phyloP scores from a whole-genome alignment of 2,888 invertebrate species.

The Hypsopygia costalis region DNA sequence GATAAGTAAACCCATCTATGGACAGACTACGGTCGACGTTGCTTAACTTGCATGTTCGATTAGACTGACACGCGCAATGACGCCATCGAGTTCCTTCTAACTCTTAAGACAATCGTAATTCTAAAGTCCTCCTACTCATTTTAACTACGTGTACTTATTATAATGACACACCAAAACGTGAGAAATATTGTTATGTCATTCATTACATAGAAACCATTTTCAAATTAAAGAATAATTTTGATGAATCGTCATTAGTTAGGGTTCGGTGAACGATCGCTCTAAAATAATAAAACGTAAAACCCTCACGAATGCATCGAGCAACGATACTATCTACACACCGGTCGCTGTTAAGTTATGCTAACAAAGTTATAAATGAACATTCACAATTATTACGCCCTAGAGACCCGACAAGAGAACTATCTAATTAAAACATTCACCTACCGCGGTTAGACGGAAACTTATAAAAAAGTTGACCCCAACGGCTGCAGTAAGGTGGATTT shows the following conservation, averaged over 20 bases:
- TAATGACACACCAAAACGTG: too few relatives aligned
- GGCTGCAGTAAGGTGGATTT: constrained; percentile 73
- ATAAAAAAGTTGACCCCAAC: constrained; percentile 64
- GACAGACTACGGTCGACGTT: too few relatives aligned
- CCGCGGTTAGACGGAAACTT: constrained; percentile 52
- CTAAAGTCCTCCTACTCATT: too few relatives aligned
- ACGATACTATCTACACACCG: constrained; percentile 46
- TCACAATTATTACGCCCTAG: constrained; percentile 45
- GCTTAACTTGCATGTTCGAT: too few relatives aligned
- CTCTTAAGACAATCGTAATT: too few relatives aligned
- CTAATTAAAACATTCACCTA: constrained; percentile 76
- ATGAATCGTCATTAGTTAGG: constrained; percentile 15
- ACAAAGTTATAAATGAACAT: constrained; percentile 58
- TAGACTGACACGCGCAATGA: too few relatives aligned
- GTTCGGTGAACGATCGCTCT: constrained; percentile 14
- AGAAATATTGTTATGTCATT: too few relatives aligned
- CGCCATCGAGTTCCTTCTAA: too few relatives aligned
- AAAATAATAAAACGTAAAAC: constrained; percentile 12
- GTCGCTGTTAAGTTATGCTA: constrained; percentile 56
- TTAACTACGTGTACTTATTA: not conserved
- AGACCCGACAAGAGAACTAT: constrained; percentile 32
- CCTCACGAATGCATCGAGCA: constrained; percentile 19
- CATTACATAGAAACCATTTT: too few relatives aligned
- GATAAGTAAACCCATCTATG: too few relatives aligned
- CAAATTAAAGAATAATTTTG: not conserved